Evolutionary conservation across 2,113 vertebrate species (phyloP), one percentile per base, ranked within the genome.

Genomic region (Erythrocercus mccallii): DNA sequence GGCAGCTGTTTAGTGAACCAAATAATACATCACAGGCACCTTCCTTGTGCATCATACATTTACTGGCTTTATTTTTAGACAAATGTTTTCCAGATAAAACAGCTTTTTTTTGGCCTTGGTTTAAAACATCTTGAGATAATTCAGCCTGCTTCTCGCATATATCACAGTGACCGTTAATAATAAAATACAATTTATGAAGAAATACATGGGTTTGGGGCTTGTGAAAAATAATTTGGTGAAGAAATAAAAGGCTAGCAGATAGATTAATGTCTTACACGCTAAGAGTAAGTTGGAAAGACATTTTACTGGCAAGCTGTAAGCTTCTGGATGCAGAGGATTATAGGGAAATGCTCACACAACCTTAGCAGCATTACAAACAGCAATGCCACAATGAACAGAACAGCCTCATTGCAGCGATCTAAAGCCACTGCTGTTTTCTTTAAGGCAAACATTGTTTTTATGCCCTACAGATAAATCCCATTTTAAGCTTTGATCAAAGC

Each of bases 401-500:
- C 87, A 86, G 86, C 77, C 93, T 96, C 84, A 25, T 54, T 94
- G 66, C 93, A 79, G 89, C 60, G 37, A 89, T 86, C 90, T 96
- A 93, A 96, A 97, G 88, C 93, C 90, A 91, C 79, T 89, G 93
- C 92, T 97, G 90, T 95, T 96, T 96, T 93, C 96, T 96, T 95
- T 95, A 95, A 97, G 95, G 93, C 94, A 93, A 94, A 96, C 96
- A 96, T 95, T 97, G 96, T 97, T 97, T 98, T 97, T 96, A 94
- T 97, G 96, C 97, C 97, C 97, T 91, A 90, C 95, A 96, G 97
- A 98, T 97, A 97, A 96, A 97, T 97, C 96, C 96, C 96, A 96
- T 98, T 97, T 97, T 97, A 97, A 97, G 97, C 97, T 97, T 96
- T 97, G 97, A 98, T 98, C 98, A 98, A 98, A 98, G 98, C 96